Evolutionary conservation across 2,888 invertebrate species (phyloP).

Genomic region (Unio delphinus): DNA sequence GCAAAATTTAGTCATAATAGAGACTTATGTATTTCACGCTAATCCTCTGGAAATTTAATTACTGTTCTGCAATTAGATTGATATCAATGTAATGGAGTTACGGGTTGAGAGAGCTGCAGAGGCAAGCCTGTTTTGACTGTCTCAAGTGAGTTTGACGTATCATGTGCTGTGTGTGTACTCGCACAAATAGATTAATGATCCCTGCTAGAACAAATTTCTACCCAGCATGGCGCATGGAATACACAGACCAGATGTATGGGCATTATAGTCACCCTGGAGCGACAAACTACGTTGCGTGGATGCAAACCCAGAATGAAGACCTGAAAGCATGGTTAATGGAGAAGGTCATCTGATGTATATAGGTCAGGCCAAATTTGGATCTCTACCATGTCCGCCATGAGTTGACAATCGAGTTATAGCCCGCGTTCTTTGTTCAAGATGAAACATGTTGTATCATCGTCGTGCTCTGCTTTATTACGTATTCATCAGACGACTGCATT

Average conservation of each 20-base stretch:
- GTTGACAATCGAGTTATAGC: slow-evolving; percentile 6
- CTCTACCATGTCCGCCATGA: background rate
- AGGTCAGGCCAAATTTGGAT: slow-evolving; percentile 8
- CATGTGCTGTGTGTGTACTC: slow-evolving; percentile 8
- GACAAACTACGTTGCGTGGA: slow-evolving; percentile 12
- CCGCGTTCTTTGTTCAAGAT: slow-evolving; percentile 10
- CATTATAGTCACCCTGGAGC: background rate
- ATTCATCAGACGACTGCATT: too few relatives aligned
- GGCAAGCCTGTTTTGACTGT: too few relatives aligned
- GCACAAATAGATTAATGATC: slow-evolving; percentile 7
- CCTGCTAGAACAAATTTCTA: slow-evolving; percentile 6
- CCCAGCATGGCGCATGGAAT: slow-evolving; percentile 12
- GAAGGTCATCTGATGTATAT: slow-evolving; percentile 9
- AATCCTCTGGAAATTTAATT: too few relatives aligned
- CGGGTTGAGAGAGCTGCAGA: too few relatives aligned
- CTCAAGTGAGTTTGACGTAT: slow-evolving; percentile 4
- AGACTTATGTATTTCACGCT: too few relatives aligned
- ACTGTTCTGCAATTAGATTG: too few relatives aligned
- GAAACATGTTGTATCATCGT: background rate
- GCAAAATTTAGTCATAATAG: too few relatives aligned
- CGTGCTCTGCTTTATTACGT: too few relatives aligned
- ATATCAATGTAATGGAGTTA: too few relatives aligned
- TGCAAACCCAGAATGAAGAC: background rate
- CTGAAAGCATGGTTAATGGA: background rate
- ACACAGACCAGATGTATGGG: slow-evolving; percentile 12